These are phyloP conservation scores for Phaedon cochleariae DNA, from an alignment of 2,888 invertebrate species.

Conservation along the genomic window DNA sequence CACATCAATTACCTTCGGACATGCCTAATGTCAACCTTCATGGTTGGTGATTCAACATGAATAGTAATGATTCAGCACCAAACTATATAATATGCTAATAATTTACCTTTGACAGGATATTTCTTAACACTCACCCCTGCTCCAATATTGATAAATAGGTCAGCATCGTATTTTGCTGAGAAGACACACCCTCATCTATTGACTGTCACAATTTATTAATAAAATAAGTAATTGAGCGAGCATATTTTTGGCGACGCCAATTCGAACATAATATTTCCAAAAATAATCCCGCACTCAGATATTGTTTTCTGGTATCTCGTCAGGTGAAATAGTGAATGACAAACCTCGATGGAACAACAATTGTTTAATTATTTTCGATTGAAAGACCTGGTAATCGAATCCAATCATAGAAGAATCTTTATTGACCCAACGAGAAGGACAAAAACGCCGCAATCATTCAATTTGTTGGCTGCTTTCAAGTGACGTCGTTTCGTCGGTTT, in stretches of 20 bases:
- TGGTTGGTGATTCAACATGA: background rate
- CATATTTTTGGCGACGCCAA: too few relatives aligned
- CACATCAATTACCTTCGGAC: background rate
- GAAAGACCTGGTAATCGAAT: background rate
- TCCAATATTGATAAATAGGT: conserved; percentile 32
- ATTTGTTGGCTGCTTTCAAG: background rate
- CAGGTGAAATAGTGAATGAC: too few relatives aligned
- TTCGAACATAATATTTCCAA: background rate
- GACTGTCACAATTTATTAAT: conserved; percentile 28
- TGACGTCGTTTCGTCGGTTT: too few relatives aligned
- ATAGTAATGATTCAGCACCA: background rate
- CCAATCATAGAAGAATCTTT: too few relatives aligned
- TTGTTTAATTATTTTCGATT: background rate
- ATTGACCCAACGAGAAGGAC: too few relatives aligned
- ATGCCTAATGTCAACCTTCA: background rate
- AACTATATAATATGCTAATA: background rate
- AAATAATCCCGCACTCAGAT: background rate
- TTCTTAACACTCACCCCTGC: background rate
- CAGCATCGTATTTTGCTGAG: conserved; percentile 32
- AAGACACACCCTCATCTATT: conserved; percentile 40
- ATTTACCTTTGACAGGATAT: background rate
- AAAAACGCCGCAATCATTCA: background rate
- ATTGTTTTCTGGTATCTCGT: too few relatives aligned
- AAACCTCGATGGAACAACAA: background rate
- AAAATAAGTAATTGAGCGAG: conserved; percentile 15